Evolutionary conservation across 2,113 vertebrate genomes (phyloP).

Genomic region (Pterocles orientalis): DNA sequence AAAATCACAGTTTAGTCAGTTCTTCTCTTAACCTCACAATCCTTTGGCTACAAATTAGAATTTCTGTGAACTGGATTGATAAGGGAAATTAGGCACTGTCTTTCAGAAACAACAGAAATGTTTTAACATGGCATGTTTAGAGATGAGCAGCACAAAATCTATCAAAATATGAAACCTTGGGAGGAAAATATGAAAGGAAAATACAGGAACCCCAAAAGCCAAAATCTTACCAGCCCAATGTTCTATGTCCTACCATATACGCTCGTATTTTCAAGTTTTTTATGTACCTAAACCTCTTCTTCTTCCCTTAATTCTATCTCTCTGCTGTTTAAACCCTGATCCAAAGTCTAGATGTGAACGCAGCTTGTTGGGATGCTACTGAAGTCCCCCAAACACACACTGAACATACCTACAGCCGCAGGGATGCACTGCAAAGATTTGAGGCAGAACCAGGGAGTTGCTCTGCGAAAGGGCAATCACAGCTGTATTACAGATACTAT

Average conservation of each 20-base stretch:
- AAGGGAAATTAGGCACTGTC: slow-evolving; percentile 53
- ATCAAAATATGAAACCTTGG: slow-evolving; percentile 36
- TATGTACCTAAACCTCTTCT: not conserved
- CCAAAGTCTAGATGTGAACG: not conserved
- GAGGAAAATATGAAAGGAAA: not conserved
- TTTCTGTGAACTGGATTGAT: slow-evolving; percentile 62
- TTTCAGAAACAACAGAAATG: slow-evolving; percentile 36
- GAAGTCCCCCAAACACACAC: not conserved
- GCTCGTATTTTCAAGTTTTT: not conserved
- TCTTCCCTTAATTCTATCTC: not conserved
- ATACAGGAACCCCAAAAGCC: not conserved
- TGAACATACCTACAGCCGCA: not conserved
- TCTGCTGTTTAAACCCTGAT: not conserved
- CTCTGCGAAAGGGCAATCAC: not conserved
- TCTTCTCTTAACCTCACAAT: slow-evolving; percentile 64
- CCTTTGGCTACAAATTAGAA: slow-evolving; percentile 67
- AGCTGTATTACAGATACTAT: fast-evolving
- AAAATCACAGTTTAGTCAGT: slow-evolving; percentile 72
- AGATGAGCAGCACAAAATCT: slow-evolving; percentile 37
- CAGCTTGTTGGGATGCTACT: not conserved
- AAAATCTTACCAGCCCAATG: not conserved
- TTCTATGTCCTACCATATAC: not conserved
- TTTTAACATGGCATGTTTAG: slow-evolving; percentile 35
- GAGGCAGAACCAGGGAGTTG: not conserved
- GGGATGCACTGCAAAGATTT: not conserved